Evolutionary conservation across 2,113 vertebrate genomes (phyloP).

Genomic region (Brachyhypopomus occidentalis): DNA sequence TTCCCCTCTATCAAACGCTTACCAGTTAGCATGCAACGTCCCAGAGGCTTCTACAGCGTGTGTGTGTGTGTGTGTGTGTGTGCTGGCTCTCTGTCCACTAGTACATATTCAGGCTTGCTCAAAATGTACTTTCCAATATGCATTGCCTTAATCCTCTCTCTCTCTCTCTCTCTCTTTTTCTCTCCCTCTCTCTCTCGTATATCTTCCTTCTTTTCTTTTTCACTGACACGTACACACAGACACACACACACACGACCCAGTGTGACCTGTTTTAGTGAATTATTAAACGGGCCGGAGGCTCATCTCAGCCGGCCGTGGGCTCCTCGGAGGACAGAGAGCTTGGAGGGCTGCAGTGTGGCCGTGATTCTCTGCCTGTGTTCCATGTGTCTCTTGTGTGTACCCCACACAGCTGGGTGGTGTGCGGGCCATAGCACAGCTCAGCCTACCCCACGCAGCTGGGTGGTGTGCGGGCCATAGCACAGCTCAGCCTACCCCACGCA

Average conservation of each 20-base stretch:
- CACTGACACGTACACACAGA: not conserved
- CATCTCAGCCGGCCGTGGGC: not conserved
- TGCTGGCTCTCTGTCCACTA: too few species aligned
- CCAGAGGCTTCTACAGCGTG: too few species aligned
- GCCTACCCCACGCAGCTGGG: not conserved
- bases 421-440: not conserved
- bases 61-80: too few species aligned
- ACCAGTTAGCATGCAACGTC: too few species aligned
- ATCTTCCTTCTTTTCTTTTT: not conserved
- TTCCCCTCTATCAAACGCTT: too few species aligned
- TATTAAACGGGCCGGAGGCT: slow-evolving; percentile 22
- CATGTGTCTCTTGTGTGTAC: too few species aligned
- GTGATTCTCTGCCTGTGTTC: too few species aligned
- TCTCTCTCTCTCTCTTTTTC: not conserved
- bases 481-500: too few species aligned
- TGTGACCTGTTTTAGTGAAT: slow-evolving; percentile 34
- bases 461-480: not conserved
- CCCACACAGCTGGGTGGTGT: too few species aligned
- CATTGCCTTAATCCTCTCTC: slow-evolving; percentile 22
- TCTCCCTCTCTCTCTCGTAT: not conserved
- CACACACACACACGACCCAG: slow-evolving; percentile 24
- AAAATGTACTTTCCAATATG: not conserved
- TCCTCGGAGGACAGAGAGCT: not conserved
- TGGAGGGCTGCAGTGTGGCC: too few species aligned
- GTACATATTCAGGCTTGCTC: not conserved